phyloP scores from a whole-genome alignment of 2,113 vertebrate species.

The human region DNA sequence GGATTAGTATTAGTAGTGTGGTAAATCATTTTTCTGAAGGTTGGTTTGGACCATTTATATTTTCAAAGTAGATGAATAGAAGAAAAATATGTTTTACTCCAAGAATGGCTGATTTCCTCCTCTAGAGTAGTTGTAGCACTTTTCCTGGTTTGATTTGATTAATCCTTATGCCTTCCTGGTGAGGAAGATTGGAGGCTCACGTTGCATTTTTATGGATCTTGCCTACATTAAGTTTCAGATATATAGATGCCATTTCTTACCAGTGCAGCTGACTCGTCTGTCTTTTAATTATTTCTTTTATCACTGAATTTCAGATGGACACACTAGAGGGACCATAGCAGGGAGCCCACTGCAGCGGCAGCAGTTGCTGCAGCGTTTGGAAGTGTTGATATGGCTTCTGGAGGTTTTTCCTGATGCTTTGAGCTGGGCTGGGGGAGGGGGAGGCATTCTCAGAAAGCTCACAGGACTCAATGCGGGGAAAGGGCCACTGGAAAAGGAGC shows the following conservation, averaged over 20 bases:
- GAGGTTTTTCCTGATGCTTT: not conserved
- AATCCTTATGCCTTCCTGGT: not conserved
- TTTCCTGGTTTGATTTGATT: constrained; percentile 48
- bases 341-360: not conserved
- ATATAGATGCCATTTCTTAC: constrained; percentile 15
- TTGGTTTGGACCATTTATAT: constrained; percentile 52
- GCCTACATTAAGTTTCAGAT: constrained; percentile 34
- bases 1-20: constrained; percentile 5
- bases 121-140: constrained; percentile 13
- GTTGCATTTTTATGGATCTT: not conserved
- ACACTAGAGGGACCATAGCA: not conserved
- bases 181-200: not conserved
- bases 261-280: not conserved
- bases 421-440: too few species aligned
- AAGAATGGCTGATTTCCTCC: constrained; percentile 36
- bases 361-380: not conserved
- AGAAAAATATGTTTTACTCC: constrained; percentile 56
- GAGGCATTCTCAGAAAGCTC: not conserved
- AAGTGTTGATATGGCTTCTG: not conserved
- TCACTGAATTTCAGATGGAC: constrained; percentile 51
- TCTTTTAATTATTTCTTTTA: constrained; percentile 62
- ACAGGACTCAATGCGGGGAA: not conserved
- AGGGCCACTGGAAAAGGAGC: not conserved
- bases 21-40: constrained; percentile 60
- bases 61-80: constrained; percentile 64